A percentile compares a stretch with the other conserved stretches of the same genome.
Conservation (phyloP, 2,113 vertebrate species). For the Notarius quadriscutis region DNA sequence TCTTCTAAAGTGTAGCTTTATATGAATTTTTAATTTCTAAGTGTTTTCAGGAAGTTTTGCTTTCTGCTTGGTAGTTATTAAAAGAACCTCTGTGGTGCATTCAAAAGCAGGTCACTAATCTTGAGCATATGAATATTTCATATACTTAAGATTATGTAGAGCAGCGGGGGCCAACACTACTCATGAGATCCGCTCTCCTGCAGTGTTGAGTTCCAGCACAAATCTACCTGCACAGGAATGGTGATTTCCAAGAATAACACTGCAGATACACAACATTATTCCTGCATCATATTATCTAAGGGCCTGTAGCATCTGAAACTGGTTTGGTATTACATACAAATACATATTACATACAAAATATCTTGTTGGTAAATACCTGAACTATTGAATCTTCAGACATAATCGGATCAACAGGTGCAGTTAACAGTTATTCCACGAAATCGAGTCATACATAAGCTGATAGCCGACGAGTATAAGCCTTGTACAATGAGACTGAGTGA, state of each 20-base stretch:
- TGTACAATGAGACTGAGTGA: too few relatives aligned
- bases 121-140: slow-evolving; percentile 41
- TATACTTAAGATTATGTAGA: slow-evolving; percentile 10
- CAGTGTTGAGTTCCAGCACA: slow-evolving; percentile 20
- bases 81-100: slow-evolving; percentile 5
- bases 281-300: background rate
- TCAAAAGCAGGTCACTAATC: slow-evolving; percentile 35
- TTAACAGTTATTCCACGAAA: too few relatives aligned
- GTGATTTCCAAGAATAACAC: background rate
- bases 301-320: background rate
- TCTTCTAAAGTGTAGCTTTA: background rate
- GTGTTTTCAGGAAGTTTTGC: background rate
- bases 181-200: slow-evolving; percentile 26
- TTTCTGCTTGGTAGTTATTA: slow-evolving; percentile 9
- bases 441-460: too few relatives aligned
- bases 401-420: too few relatives aligned
- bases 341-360: background rate
- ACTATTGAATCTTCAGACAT: background rate
- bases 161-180: slow-evolving; percentile 1
- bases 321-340: background rate
- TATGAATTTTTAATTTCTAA: slow-evolving; percentile 24
- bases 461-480: too few relatives aligned
- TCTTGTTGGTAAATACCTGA: background rate
- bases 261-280: background rate
- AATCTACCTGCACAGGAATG: background rate